Percentiles rank a stretch among this genome's conserved stretches.
Conservation (phyloP, 2,888 invertebrate species). For the Epiperipatus broadwayi region DNA sequence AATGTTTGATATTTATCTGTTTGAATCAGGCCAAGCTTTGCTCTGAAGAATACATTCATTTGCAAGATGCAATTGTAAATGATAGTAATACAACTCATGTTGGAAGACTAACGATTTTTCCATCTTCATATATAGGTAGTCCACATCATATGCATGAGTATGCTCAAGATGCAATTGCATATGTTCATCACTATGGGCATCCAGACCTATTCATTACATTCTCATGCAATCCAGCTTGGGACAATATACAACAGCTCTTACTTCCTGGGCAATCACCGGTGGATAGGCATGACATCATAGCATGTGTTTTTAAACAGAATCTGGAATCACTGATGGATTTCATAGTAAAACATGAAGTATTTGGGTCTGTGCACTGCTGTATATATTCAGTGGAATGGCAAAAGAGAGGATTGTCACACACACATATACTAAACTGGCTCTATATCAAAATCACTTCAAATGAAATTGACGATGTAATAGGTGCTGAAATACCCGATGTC, state of each 20-base stretch:
- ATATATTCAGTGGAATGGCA: slow-evolving; percentile 22
- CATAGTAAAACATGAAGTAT: slow-evolving; percentile 17
- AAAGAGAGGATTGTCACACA: slow-evolving; percentile 23
- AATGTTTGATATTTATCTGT: background rate
- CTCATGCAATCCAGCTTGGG: slow-evolving; percentile 13
- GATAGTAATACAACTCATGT: slow-evolving; percentile 13
- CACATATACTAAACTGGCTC: slow-evolving; percentile 20
- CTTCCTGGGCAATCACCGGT: slow-evolving; percentile 16
- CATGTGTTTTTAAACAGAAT: slow-evolving; percentile 21
- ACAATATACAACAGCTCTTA: slow-evolving; percentile 20
- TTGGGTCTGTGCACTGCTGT: slow-evolving; percentile 18
- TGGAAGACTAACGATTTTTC: slow-evolving; percentile 19
- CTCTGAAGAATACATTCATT: slow-evolving; percentile 18
- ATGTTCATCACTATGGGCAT: slow-evolving; percentile 19
- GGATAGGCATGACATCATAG: slow-evolving; percentile 20
- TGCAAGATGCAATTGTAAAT: slow-evolving; percentile 18
- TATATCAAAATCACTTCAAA: too few species aligned
- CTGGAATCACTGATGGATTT: slow-evolving; percentile 17
- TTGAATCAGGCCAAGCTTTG: slow-evolving; percentile 14
- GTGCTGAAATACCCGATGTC: slow-evolving; percentile 25
- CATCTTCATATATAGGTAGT: slow-evolving; percentile 16
- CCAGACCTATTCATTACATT: slow-evolving; percentile 18
- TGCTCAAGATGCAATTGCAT: slow-evolving; percentile 20
- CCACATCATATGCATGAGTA: slow-evolving; percentile 18
- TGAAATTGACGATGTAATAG: slow-evolving; percentile 23